Evolutionary conservation across 2,797 vertebrate genomes (phyloP).

Genomic region (Aldrovandia affinis): DNA sequence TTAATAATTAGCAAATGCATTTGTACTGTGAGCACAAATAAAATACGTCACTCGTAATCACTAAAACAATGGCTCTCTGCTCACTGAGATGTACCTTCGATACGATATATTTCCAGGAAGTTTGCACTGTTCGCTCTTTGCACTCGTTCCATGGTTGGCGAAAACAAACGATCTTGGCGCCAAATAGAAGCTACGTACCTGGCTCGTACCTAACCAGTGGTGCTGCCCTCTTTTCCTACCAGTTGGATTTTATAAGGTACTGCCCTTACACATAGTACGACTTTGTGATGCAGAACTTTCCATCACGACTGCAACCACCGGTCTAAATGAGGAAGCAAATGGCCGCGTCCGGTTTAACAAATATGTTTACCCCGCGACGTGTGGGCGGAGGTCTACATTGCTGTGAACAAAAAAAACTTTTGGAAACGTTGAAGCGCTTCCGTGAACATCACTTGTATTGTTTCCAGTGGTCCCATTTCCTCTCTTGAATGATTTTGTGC

Average conservation of each 20-base stretch:
- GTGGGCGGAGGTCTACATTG: constrained; percentile 3
- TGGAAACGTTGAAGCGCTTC: neutral
- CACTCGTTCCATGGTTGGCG: neutral
- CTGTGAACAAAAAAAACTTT: neutral
- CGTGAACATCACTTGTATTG: neutral
- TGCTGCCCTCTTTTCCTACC: neutral
- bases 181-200: neutral
- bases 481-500: neutral
- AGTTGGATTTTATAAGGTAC: neutral
- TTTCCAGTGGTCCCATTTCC: neutral
- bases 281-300: constrained; percentile 20
- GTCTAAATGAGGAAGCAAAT: constrained; percentile 13
- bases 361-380: neutral
- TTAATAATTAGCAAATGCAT: neutral
- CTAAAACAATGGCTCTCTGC: neutral
- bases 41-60: too few relatives aligned
- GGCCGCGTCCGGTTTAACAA: neutral
- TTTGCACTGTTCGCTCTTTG: neutral
- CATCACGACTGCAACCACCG: neutral
- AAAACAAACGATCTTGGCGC: neutral
- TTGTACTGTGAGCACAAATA: neutral
- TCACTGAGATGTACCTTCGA: neutral
- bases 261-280: neutral
- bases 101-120: neutral
- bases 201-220: neutral